A percentile compares a stretch with the other conserved stretches of the same genome.
Evolutionary conservation across 2,888 invertebrate species (phyloP).

Genomic region (Eilema caniola): DNA sequence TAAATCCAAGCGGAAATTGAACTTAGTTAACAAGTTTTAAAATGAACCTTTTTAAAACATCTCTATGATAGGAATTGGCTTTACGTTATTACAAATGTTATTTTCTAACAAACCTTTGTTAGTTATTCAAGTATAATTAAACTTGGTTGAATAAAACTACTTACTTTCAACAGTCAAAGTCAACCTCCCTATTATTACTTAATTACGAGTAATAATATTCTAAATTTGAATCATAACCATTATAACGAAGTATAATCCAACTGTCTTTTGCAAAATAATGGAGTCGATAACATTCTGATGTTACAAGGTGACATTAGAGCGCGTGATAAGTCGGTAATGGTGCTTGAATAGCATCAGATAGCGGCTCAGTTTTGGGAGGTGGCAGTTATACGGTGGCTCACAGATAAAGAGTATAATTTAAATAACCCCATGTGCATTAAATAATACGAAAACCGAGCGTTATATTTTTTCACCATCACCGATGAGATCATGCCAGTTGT

Average conservation of each 20-base stretch:
- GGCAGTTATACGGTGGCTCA: constrained; percentile 19
- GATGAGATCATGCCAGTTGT: neutral
- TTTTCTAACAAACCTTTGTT: constrained; percentile 23
- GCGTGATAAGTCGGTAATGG: constrained; percentile 49
- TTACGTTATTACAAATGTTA: neutral
- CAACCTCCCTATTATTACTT: constrained; percentile 42
- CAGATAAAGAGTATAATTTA: neutral
- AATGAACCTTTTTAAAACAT: constrained; percentile 2
- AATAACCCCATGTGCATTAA: neutral
- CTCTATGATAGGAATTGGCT: neutral
- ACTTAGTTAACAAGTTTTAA: neutral
- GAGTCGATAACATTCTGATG: constrained; percentile 57
- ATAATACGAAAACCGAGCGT: neutral
- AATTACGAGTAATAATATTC: constrained; percentile 48
- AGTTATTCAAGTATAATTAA: constrained; percentile 15
- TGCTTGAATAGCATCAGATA: constrained; percentile 33
- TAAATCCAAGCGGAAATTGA: constrained; percentile 5
- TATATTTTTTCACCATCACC: neutral
- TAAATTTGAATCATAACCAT: constrained; percentile 46
- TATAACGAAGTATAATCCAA: constrained; percentile 42
- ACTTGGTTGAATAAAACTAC: constrained; percentile 30
- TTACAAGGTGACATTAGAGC: constrained; percentile 52
- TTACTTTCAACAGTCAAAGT: constrained; percentile 26
- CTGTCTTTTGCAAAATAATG: constrained; percentile 52
- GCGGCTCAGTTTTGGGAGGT: constrained; percentile 31